Evolutionary conservation across 2,888 invertebrate species (phyloP).

Genomic region (Campaea margaritaria): DNA sequence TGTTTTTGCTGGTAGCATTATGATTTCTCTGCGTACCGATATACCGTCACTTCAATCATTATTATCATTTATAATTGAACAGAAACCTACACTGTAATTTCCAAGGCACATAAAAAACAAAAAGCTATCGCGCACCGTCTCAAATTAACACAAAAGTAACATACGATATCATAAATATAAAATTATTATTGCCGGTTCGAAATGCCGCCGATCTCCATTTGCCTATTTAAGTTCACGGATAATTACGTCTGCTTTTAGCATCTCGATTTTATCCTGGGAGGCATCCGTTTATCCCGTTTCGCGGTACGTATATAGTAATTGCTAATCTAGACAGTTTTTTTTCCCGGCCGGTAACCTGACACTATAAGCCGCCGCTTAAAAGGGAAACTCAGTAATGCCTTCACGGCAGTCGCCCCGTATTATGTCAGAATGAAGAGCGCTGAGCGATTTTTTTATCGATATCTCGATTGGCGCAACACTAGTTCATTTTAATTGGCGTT

Average conservation of each 20-base stretch:
- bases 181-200: constrained; percentile 52
- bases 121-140: constrained; percentile 34
- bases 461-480: constrained; percentile 64
- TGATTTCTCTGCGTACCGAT: constrained; percentile 7
- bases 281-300: constrained; percentile 62
- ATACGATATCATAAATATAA: constrained; percentile 52
- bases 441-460: constrained; percentile 68
- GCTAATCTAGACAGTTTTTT: constrained; percentile 62
- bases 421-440: constrained; percentile 61
- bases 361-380: constrained; percentile 72
- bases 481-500: constrained; percentile 70
- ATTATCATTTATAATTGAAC: constrained; percentile 40
- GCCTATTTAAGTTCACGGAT: constrained; percentile 56
- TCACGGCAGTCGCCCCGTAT: constrained; percentile 74
- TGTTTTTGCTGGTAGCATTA: constrained; percentile 5
- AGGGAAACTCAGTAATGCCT: constrained; percentile 77
- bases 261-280: constrained; percentile 60
- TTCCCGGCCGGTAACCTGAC: constrained; percentile 67
- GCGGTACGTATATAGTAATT: constrained; percentile 62
- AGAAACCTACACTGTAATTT: constrained; percentile 34
- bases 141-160: constrained; percentile 46
- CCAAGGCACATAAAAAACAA: constrained; percentile 39
- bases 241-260: constrained; percentile 55
- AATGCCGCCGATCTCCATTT: constrained; percentile 52
- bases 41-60: constrained; percentile 31